Percentiles rank a stretch among this genome's conserved stretches.
Evolutionary conservation across 2,113 vertebrate species (phyloP).

Genomic region (Jacana jacana): DNA sequence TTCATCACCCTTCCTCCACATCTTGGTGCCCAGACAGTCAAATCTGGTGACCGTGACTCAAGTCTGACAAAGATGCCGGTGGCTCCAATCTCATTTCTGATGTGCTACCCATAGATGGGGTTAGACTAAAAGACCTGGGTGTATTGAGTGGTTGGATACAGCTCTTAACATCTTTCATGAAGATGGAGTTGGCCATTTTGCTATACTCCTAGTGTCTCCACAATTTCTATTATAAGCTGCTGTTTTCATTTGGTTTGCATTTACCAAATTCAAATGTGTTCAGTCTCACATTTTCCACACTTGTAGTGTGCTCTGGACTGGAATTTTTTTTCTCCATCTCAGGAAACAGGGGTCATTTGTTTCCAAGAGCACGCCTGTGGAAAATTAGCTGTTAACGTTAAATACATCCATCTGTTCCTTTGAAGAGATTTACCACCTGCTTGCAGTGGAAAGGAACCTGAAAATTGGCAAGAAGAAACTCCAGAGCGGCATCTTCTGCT

Average conservation of each 20-base stretch:
- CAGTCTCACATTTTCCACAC: constrained; percentile 45
- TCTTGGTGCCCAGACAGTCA: accelerated
- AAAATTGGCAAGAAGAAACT: not conserved
- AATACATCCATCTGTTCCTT: constrained; percentile 37
- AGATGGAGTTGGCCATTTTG: not conserved
- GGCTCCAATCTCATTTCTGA: not conserved
- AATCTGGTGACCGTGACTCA: not conserved
- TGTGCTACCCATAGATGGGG: not conserved
- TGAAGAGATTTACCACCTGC: constrained; percentile 40
- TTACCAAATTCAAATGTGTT: not conserved
- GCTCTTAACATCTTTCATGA: not conserved
- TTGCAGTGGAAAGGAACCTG: constrained; percentile 3
- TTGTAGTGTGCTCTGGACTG: not conserved
- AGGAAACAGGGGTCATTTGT: constrained; percentile 30
- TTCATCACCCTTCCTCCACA: not conserved
- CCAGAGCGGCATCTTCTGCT: not conserved
- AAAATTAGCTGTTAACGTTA: constrained; percentile 42
- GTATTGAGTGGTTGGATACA: not conserved
- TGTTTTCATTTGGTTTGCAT: constrained; percentile 5
- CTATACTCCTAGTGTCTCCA: not conserved
- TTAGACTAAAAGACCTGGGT: not conserved
- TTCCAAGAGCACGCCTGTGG: not conserved
- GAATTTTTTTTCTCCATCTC: not conserved
- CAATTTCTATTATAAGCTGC: not conserved
- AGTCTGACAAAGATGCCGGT: not conserved